phyloP scores from a whole-genome alignment of 2,888 invertebrate genomes.

The Hypercompe scribonia region DNA sequence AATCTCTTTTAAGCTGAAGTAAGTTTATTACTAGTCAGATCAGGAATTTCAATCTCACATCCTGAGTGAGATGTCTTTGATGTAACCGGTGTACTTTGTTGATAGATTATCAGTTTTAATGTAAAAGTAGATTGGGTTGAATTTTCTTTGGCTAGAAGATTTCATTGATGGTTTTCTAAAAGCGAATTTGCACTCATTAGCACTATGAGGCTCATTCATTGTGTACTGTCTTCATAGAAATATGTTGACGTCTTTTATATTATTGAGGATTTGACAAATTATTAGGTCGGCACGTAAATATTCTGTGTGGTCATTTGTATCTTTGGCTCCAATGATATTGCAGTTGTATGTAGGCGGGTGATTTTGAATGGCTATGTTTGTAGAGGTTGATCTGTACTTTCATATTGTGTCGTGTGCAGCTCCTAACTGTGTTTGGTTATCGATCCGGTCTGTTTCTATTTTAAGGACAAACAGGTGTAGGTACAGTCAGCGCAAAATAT shows the following conservation, averaged over 20 bases:
- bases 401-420: conserved; percentile 20
- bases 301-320: conserved; percentile 22
- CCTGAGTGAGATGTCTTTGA: conserved; percentile 81
- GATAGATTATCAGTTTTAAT: conserved; percentile 53
- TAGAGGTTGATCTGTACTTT: not conserved
- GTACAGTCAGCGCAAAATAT: conserved; percentile 18
- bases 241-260: conserved; percentile 42
- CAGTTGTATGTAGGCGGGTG: conserved; percentile 1
- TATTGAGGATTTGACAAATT: conserved; percentile 32
- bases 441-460: conserved; percentile 25
- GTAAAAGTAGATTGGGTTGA: conserved; percentile 46
- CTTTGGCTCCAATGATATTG: conserved; percentile 12
- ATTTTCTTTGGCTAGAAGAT: conserved; percentile 39
- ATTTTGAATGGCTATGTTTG: conserved; percentile 5
- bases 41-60: conserved; percentile 85
- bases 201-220: conserved; percentile 55
- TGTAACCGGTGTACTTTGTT: conserved; percentile 63
- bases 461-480: conserved; percentile 20
- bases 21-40: conserved; percentile 85
- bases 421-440: conserved; percentile 26
- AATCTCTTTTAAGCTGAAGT: conserved; percentile 76
- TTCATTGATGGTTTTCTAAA: conserved; percentile 55
- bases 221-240: conserved; percentile 45
- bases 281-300: conserved; percentile 32
- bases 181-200: conserved; percentile 55